phyloP scores from a whole-genome alignment of 2,888 invertebrate species.

The Epiblema foenella region DNA sequence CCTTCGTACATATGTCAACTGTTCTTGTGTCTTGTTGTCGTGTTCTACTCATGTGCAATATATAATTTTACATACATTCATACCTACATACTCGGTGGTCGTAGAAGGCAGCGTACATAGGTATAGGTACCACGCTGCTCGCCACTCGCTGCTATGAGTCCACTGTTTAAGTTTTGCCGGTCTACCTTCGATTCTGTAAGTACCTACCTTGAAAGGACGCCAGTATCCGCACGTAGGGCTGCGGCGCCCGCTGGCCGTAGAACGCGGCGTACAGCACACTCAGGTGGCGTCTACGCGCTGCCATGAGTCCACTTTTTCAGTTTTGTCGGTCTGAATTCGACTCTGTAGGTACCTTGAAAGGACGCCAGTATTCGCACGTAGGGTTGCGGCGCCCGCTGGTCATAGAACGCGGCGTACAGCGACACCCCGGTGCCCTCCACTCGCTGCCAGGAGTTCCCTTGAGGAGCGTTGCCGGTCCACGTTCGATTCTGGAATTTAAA shows the following conservation, averaged over 20 bases:
- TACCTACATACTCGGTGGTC: no score
- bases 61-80: no score
- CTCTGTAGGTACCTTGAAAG: constrained; percentile 74
- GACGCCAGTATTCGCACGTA: constrained; percentile 74
- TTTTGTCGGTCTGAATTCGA: constrained; percentile 63
- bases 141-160: constrained; percentile 72
- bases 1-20: no score
- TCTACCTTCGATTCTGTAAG: constrained; percentile 72
- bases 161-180: constrained; percentile 47
- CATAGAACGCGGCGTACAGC: constrained; percentile 83
- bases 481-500: constrained; percentile 68
- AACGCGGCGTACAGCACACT: constrained; percentile 81
- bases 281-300: constrained; percentile 72
- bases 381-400: constrained; percentile 73
- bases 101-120: constrained; percentile 83
- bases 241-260: constrained; percentile 78
- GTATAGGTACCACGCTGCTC: constrained; percentile 75
- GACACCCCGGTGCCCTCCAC: constrained; percentile 75
- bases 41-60: no score
- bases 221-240: constrained; percentile 73
- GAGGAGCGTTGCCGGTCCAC: constrained; percentile 57
- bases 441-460: constrained; percentile 68
- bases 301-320: constrained; percentile 60
- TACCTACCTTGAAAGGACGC: constrained; percentile 76
- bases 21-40: no score